Conservation (phyloP, 2,797 vertebrate genomes). For the Thripadectes ignobilis region DNA sequence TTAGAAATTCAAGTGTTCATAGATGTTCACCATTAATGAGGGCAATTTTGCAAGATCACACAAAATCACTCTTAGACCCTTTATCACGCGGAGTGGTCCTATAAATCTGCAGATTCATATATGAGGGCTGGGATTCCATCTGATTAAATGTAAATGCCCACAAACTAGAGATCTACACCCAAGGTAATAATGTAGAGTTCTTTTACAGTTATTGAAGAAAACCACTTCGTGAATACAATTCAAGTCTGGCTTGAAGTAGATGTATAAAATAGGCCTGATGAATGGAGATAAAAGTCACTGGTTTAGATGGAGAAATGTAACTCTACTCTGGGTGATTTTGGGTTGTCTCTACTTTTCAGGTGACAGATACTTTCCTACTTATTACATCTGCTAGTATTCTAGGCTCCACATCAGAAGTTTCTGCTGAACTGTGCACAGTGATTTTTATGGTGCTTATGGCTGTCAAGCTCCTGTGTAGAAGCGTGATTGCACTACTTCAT, state of each 20-base stretch:
- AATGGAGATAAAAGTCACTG: not conserved
- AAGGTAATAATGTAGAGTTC: not conserved
- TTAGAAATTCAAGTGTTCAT: not conserved
- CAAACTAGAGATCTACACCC: not conserved
- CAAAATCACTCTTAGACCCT: not conserved
- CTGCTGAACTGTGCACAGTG: not conserved
- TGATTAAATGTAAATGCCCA: not conserved
- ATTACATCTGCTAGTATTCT: not conserved
- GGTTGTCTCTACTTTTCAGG: not conserved
- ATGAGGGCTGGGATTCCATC: not conserved
- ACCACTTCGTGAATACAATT: not conserved
- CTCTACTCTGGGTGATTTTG: not conserved
- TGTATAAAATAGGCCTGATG: not conserved
- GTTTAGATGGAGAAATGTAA: not conserved
- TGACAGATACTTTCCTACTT: not conserved
- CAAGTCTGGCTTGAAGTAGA: not conserved
- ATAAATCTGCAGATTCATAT: not conserved
- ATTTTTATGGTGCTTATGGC: not conserved
- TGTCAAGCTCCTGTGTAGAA: not conserved
- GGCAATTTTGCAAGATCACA: not conserved
- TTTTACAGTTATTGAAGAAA: not conserved
- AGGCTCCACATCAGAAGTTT: not conserved
- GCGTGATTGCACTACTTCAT: not conserved
- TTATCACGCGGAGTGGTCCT: not conserved
- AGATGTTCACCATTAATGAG: not conserved